phyloP scores from a whole-genome alignment of 1,140 invertebrate genomes.

The Linepithema humile region DNA sequence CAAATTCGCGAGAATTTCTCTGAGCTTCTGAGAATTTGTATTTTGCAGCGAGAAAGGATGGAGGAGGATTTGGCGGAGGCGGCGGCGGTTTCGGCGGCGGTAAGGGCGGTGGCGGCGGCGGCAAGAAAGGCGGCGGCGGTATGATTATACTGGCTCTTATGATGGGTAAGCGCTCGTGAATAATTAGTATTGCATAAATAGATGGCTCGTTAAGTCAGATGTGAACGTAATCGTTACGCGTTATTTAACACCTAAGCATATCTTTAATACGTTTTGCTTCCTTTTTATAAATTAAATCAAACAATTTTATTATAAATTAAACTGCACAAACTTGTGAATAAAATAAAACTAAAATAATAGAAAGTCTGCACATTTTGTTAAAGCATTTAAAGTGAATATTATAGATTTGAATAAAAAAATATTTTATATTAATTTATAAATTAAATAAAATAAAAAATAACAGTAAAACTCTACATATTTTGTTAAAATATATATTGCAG shows the following conservation, averaged over 20 bases:
- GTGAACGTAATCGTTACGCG: not conserved
- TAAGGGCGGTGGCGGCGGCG: conserved; percentile 63
- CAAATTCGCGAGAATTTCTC: not conserved
- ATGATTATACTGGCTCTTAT: conserved; percentile 87
- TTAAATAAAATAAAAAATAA: no score
- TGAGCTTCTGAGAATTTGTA: conserved; percentile 17
- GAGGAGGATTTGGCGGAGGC: conserved; percentile 45
- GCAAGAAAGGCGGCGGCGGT: conserved; percentile 83
- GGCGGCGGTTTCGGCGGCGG: conserved; percentile 59
- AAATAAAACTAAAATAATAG: no score
- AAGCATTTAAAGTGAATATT: not conserved
- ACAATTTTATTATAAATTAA: no score
- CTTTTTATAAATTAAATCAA: no score
- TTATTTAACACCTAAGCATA: not conserved
- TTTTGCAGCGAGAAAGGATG: conserved; percentile 64
- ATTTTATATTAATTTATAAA: no score
- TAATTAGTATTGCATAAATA: not conserved
- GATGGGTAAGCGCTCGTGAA: conserved; percentile 86
- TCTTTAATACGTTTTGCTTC: not conserved
- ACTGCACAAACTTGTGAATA: no score
- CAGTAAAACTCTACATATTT: no score
- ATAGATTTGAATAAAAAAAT: no score
- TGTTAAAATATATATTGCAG: no score
- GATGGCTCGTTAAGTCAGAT: not conserved
- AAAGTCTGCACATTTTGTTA: not conserved